Base-by-base conservation (phyloP, 2,113 vertebrate species). In the Zosterops pallidus region DNA sequence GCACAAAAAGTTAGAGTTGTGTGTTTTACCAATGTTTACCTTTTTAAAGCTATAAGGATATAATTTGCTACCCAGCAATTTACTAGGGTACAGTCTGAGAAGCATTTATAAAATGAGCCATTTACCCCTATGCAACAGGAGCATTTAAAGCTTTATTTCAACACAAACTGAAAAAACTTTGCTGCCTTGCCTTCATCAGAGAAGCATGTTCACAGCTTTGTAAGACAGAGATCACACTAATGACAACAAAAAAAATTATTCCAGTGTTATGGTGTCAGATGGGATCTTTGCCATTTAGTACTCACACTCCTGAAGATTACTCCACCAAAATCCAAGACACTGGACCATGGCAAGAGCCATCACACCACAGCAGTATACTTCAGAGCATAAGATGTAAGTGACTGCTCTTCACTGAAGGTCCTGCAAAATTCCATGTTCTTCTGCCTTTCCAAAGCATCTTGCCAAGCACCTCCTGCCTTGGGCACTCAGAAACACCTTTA, bases 381-480 rank as follows among this genome's bases (percentile, higher is more conserved):
- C 42, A 57, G 16, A 70, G 26, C 0, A 0, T 2, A 57, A n/a
- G 2, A 14, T 0, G 3, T 1, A 50, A 28, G n/a, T 0, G 0
- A 46, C 28, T 28, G 3, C 44, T 63, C 25, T 25, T 46, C 46
- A 14, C 44, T 56, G 46, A 65, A n/a, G 29, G 26, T 39, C 29
- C 70, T 57, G n/a, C 24, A 69, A 50, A 67, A 53, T 46, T 23
- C 23, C 46, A 5, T 0, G 1, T 4, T 46, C 3, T 86, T 29
- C 57, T 78, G 64, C 69, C 47, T 57, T 70, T 49, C 26, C 62
- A 63, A 57, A 65, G 57, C n/a, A 65, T 14, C n/a, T 31, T 53
- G 76, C 31, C 3, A 2, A 64, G n/a, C 24, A 28, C 10, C 29
- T 50, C 22, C 37, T 33, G 21, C n/a, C 6, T 29, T 33, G 9